Evolutionary conservation across 2,888 invertebrate genomes (phyloP), one percentile per base, ranked within the genome.

Genomic region (Pachydiplax longipennis): DNA sequence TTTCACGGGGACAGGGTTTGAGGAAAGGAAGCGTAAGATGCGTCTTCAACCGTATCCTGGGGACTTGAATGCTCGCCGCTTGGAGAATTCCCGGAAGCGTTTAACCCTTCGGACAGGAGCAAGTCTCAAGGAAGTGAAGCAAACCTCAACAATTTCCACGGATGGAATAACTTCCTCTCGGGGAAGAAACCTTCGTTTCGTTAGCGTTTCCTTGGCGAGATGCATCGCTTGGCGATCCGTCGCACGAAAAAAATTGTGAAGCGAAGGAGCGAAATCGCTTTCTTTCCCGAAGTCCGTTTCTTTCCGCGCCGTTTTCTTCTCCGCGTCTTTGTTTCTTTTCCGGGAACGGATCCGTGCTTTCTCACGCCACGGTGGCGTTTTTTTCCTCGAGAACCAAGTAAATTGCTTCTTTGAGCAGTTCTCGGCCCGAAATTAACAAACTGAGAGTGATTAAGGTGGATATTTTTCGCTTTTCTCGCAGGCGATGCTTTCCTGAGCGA

Each of bases 141-240:
- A 65, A 37, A 65, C 37, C 61, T 37, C 25, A 87, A 65, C 61
- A n/a, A 65, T 87, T 53, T 87, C 87, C 65, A 87, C 87, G 87
- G 87, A 61, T 87, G 87, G 61, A 22, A 61, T 31, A 61, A 87
- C 37, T 58, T 83, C n/a, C 58, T 83, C 87, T 18, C n/a, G 58
- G 37, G 13, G 53, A 18, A 83, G 25, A 83, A 87, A 37, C 61
- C 37, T 37, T 37, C 58, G 53, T 83, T 61, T 87, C 61, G 61
- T 6, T 87, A n/a, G 35, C 65, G 35, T 58, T 18, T 83, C 83
- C 83, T 58, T 87, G 10, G 65, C 61, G 15, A 12, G 87, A 65
- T 61, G 87, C 87, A 87, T 87, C 87, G 61, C 37, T 87, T 37
- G 58, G 61, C 87, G 87, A 58, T 53, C 87, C 87, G 87, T 87